Evolutionary conservation across 2,888 invertebrate genomes (phyloP).

Genomic region (Suillia variegata): DNA sequence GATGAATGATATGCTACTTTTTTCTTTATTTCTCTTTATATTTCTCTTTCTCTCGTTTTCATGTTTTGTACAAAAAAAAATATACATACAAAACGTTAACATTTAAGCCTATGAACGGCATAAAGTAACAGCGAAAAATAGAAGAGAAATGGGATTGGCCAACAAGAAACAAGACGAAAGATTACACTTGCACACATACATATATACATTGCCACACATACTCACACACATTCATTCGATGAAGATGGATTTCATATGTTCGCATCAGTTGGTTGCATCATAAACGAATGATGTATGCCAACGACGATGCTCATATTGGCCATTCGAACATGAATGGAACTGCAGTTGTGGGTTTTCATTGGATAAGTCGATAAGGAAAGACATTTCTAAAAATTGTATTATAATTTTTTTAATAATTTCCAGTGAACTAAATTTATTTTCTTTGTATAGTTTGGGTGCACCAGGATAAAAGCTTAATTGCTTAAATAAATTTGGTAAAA

Average conservation of each 20-base stretch:
- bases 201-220: too few relatives aligned
- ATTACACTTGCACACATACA: too few relatives aligned
- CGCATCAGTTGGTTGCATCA: slow-evolving; percentile 3
- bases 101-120: not conserved
- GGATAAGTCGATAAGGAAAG: too few relatives aligned
- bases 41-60: too few relatives aligned
- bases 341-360: not conserved
- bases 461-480: too few relatives aligned
- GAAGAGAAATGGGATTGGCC: not conserved
- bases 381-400: too few relatives aligned
- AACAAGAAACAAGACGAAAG: not conserved
- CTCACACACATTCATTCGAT: too few relatives aligned
- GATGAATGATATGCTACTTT: not conserved
- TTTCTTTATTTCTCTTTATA: too few relatives aligned
- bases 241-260: slow-evolving; percentile 1
- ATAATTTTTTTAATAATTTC: too few relatives aligned
- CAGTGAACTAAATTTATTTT: too few relatives aligned
- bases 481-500: too few relatives aligned
- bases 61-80: not conserved
- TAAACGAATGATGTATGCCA: slow-evolving; percentile 2
- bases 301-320: not conserved
- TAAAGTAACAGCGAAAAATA: not conserved
- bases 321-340: not conserved
- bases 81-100: not conserved
- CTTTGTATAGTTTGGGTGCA: too few relatives aligned